Evolutionary conservation across 2,888 invertebrate species (phyloP), one percentile per base, ranked within the genome.

Genomic region (Oeneis ivallda): DNA sequence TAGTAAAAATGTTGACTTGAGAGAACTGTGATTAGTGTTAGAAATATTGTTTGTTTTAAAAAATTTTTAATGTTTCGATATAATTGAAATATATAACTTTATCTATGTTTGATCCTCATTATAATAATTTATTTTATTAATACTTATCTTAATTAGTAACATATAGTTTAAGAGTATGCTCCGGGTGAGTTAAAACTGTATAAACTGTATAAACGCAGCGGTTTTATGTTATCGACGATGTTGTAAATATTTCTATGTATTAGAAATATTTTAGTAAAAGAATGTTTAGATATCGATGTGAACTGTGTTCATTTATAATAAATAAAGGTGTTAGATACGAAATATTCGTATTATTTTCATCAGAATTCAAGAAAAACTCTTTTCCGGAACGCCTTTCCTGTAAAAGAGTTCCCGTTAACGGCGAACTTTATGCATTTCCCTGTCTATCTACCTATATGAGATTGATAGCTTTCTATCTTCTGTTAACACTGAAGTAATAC

Each of bases 251-350:
- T 52, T 39, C 64, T 56, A n/a, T 62, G 63, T 69, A 69, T 74
- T 59, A 69, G 60, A 67, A 70, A 69, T 62, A 72, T 74, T 68
- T 65, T 75, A 69, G 74, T 75, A 49, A 11, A 70, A 76, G 74
- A 76, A 75, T 77, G 77, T 78, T 78, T 76, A 82, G 79, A 79
- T 77, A 76, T 79, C 76, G 77, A 80, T 79, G 83, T 89, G 84
- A 83, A 89, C 85, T 89, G 89, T 90, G 90, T 89, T 91, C 90
- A 90, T 85, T 87, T 82, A 75, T 75, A 72, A 77, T 84, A 80
- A 87, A 86, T 89, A 88, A 89, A 88, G 85, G 87, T 89, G 75
- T 83, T 89, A 87, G 85, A 79, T 70, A 74, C 41, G n/a, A 8
- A 52, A 52, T 7, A 10, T 15, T 26, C 9, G 39, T 61, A 8